Percentiles rank a stretch among this genome's conserved stretches.
Evolutionary conservation across 2,888 invertebrate genomes (phyloP).

Genomic region (Romanomermis culicivorax): DNA sequence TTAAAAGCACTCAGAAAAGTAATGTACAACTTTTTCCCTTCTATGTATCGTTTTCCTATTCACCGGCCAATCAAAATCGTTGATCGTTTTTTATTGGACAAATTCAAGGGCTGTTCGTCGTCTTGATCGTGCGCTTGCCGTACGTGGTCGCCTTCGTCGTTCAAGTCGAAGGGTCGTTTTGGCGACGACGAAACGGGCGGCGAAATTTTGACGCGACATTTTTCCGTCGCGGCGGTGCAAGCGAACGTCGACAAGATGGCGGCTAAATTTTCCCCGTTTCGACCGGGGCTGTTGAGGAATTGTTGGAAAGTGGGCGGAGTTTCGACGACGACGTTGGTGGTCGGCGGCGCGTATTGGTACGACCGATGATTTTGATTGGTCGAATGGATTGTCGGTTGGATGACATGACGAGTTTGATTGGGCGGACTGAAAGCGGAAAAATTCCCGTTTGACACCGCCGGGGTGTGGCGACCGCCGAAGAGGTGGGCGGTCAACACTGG

Average conservation of each 20-base stretch:
- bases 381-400: not conserved
- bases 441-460: constrained; percentile 7
- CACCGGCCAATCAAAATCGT: too few relatives aligned
- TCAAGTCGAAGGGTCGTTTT: constrained; percentile 7
- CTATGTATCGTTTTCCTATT: too few relatives aligned
- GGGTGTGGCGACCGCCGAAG: too few relatives aligned
- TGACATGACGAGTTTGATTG: not conserved
- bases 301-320: not conserved
- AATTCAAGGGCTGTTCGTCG: constrained; percentile 50
- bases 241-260: too few relatives aligned
- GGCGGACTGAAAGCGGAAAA: not conserved
- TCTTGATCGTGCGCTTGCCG: constrained; percentile 39
- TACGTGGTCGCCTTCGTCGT: not conserved
- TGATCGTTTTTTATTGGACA: constrained; percentile 76
- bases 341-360: not conserved
- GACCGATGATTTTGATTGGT: not conserved
- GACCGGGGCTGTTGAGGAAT: not conserved
- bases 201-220: too few relatives aligned
- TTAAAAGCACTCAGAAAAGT: too few relatives aligned
- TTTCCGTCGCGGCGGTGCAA: too few relatives aligned
- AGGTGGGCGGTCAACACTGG: not conserved
- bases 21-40: too few relatives aligned
- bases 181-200: too few relatives aligned
- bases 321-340: constrained; percentile 17
- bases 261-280: not conserved